Percentiles rank a stretch among this genome's conserved stretches.
These are phyloP conservation scores for Phymanthus crucifer DNA, from an alignment of 92 coral and sea anemone genomes.

Conservation along the genomic window DNA sequence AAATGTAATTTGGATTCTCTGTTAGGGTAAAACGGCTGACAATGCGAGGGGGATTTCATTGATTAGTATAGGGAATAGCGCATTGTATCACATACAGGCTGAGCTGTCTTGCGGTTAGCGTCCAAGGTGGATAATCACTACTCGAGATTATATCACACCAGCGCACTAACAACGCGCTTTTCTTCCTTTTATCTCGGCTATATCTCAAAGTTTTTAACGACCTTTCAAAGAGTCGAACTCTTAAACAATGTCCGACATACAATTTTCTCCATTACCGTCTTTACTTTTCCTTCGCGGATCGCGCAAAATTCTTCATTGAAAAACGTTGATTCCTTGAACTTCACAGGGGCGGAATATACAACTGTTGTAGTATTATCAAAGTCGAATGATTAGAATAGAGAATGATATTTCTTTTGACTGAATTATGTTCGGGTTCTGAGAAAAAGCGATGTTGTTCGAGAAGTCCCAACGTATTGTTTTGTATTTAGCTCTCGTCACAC, in stretches of 20 bases:
- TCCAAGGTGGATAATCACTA: slow-evolving; percentile 24
- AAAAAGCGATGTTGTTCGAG: slow-evolving; percentile 17
- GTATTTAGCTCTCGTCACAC: slow-evolving; percentile 26
- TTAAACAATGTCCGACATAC: neutral
- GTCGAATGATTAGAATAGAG: neutral
- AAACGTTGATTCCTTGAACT: neutral
- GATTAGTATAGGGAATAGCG: neutral
- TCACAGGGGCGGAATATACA: neutral
- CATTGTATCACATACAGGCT: neutral
- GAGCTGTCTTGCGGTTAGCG: slow-evolving; percentile 30
- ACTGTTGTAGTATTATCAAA: neutral
- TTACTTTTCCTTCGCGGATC: neutral
- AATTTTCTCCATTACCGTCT: neutral
- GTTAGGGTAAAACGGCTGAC: slow-evolving; percentile 5
- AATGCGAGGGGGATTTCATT: neutral
- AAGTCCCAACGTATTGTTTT: slow-evolving; percentile 51
- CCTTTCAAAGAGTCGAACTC: slow-evolving; percentile 14
- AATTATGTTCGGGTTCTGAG: neutral
- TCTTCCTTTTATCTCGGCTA: slow-evolving; percentile 12
- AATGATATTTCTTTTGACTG: slow-evolving; percentile 4
- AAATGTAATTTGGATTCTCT: neutral
- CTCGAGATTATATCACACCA: slow-evolving; percentile 21
- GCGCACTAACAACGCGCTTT: slow-evolving; percentile 13
- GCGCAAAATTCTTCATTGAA: neutral
- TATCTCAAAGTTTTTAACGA: slow-evolving; percentile 33